phyloP scores from a whole-genome alignment of 2,797 vertebrate genomes.

The Macroramphosus scolopax region DNA sequence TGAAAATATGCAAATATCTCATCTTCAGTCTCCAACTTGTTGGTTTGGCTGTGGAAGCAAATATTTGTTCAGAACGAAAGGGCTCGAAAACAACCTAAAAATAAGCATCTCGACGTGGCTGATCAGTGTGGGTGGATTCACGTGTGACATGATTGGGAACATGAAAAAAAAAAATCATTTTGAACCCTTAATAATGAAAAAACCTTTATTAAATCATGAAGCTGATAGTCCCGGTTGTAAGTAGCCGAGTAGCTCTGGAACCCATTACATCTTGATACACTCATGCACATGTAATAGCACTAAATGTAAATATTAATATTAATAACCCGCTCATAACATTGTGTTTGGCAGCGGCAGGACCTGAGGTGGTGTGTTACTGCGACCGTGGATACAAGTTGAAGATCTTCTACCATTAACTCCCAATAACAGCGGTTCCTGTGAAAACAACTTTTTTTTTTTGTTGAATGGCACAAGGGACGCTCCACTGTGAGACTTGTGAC shows the following conservation, averaged over 20 bases:
- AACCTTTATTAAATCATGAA: constrained; percentile 31
- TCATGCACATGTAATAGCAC: constrained; percentile 40
- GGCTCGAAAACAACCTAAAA: no score
- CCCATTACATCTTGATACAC: constrained; percentile 47
- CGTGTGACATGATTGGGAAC: no score
- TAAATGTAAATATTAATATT: constrained; percentile 58
- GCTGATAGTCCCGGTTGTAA: constrained; percentile 25
- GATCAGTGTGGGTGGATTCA: not conserved
- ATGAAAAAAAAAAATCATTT: no score
- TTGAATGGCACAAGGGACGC: constrained; percentile 43
- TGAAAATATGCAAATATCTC: no score
- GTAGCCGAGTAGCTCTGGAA: constrained; percentile 15
- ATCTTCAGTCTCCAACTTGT: no score
- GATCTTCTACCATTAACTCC: not conserved
- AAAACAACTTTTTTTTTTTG: constrained; percentile 31
- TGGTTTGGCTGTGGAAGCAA: no score
- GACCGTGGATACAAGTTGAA: not conserved
- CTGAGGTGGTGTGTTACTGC: not conserved
- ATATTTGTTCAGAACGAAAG: no score
- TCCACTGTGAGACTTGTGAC: constrained; percentile 45
- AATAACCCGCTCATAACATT: constrained; percentile 28
- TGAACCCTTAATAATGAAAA: constrained; percentile 23
- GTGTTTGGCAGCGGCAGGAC: constrained; percentile 9
- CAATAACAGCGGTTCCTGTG: constrained; percentile 3
- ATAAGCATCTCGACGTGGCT: no score